Conservation (phyloP, 2,113 vertebrate genomes). For the Pachycephala philippinensis region DNA sequence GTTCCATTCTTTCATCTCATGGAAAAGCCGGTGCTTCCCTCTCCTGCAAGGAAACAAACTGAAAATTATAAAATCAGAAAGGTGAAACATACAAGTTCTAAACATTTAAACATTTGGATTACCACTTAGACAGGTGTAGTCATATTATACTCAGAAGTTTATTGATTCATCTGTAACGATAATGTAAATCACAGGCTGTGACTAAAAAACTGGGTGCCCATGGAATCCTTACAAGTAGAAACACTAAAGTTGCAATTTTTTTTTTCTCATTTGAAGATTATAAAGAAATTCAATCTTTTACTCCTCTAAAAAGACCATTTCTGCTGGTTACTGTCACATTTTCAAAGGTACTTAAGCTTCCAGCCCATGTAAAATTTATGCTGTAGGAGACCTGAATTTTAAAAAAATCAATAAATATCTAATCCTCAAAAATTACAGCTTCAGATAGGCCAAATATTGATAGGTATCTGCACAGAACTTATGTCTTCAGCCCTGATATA, state of each 20-base stretch:
- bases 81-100: fast-evolving
- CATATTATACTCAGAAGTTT: background rate
- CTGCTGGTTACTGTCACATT: background rate
- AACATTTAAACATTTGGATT: background rate
- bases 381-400: background rate
- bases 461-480: background rate
- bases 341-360: background rate
- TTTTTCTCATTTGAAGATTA: background rate
- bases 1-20: background rate
- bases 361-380: background rate
- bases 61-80: background rate
- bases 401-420: background rate
- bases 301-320: background rate
- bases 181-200: background rate
- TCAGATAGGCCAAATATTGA: background rate
- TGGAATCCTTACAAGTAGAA: background rate
- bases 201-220: background rate
- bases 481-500: background rate
- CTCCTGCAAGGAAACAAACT: background rate
- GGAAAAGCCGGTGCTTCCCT: fast-evolving
- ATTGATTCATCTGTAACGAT: background rate
- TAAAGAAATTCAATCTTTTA: background rate
- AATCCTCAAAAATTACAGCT: background rate
- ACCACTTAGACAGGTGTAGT: background rate
- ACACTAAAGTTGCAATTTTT: background rate